Conservation (phyloP, 2,113 vertebrate species). For the Acanthisitta chloris region DNA sequence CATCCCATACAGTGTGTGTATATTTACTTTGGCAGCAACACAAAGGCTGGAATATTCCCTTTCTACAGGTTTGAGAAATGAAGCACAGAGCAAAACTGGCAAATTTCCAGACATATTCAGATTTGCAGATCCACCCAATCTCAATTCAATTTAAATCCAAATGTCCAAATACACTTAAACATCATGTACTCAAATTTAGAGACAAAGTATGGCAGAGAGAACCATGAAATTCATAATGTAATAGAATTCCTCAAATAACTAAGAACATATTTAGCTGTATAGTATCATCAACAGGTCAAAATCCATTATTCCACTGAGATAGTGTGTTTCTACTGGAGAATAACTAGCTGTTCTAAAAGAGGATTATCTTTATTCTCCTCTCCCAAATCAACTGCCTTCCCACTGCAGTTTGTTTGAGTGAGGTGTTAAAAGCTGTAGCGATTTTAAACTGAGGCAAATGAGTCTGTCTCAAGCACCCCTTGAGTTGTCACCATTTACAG, state of each 20-base stretch:
- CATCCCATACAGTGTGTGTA: not conserved
- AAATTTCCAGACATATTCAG: not conserved
- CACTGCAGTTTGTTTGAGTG: not conserved
- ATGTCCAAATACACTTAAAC: not conserved
- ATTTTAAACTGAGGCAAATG: not conserved
- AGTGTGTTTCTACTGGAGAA: not conserved
- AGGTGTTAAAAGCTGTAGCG: not conserved
- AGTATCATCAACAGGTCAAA: not conserved
- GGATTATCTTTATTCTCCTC: not conserved
- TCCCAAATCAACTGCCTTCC: accelerated
- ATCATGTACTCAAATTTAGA: not conserved
- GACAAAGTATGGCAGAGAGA: not conserved
- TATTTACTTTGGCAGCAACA: not conserved
- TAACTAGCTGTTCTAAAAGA: not conserved
- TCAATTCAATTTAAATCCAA: not conserved
- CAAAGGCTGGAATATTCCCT: not conserved
- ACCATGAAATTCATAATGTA: not conserved
- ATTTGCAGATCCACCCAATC: not conserved
- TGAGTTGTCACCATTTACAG: accelerated
- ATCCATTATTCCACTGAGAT: not conserved
- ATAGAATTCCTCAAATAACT: not conserved
- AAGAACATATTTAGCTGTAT: not conserved
- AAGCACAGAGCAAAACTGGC: not conserved
- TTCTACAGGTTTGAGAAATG: not conserved
- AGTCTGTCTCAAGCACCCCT: not conserved